These are phyloP conservation scores for Smutsia gigantea DNA, from an alignment of 2,797 vertebrate genomes.

Conservation along the genomic window DNA sequence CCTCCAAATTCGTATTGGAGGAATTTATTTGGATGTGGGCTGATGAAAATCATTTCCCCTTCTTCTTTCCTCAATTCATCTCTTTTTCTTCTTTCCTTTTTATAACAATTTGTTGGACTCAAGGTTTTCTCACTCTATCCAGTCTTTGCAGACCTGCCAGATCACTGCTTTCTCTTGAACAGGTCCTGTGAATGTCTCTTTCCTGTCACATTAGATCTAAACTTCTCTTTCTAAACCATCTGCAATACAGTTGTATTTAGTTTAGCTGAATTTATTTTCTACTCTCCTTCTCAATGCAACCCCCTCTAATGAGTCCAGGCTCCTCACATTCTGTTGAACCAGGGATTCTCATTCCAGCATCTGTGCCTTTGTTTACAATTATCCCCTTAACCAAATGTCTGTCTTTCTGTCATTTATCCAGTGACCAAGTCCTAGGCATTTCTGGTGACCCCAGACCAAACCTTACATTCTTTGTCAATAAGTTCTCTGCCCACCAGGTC, in stretches of 20 bases:
- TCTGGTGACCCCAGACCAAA: background rate
- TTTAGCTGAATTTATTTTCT: conserved; percentile 2
- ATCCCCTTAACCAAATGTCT: background rate
- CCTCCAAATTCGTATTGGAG: background rate
- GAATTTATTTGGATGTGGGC: background rate
- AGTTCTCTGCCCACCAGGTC: background rate
- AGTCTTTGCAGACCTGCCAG: background rate
- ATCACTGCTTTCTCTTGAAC: background rate
- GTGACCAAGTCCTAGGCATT: background rate
- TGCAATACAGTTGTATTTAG: background rate
- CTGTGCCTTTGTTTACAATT: background rate
- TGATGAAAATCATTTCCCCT: background rate
- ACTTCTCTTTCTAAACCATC: background rate
- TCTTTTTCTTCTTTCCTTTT: background rate
- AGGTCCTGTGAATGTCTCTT: background rate
- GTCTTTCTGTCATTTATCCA: background rate
- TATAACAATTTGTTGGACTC: background rate
- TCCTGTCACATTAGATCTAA: background rate
- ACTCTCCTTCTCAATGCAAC: background rate
- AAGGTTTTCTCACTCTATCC: background rate
- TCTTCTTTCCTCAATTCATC: background rate
- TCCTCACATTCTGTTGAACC: background rate
- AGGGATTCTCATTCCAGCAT: background rate
- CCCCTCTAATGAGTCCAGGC: background rate
- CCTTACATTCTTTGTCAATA: background rate